phyloP scores from a whole-genome alignment of 2,797 vertebrate genomes.

The Chrosomus eos region DNA sequence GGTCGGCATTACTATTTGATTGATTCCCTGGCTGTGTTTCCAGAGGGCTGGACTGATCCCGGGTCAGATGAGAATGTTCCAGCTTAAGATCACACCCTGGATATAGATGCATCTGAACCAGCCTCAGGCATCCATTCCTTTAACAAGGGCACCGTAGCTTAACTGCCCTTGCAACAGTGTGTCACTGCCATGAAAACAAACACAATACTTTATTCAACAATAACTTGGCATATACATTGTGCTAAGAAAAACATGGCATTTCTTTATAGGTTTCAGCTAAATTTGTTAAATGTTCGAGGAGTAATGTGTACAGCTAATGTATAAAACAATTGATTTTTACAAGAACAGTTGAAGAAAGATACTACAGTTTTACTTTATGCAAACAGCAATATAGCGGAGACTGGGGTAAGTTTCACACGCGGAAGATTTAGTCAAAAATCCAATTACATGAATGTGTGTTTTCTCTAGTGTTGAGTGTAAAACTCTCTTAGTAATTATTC shows the following conservation, averaged over 20 bases:
- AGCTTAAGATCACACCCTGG: slow-evolving; percentile 59
- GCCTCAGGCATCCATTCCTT: slow-evolving; percentile 65
- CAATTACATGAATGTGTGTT: background rate
- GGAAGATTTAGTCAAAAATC: background rate
- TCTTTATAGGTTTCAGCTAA: background rate
- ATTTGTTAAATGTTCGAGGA: background rate
- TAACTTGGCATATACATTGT: slow-evolving; percentile 60
- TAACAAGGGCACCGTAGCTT: slow-evolving; percentile 70
- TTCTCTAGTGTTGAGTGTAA: background rate
- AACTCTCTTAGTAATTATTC: background rate
- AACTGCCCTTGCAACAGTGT: slow-evolving; percentile 73
- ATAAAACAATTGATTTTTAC: background rate
- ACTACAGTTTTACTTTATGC: background rate
- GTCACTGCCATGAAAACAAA: slow-evolving; percentile 64
- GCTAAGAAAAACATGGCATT: background rate
- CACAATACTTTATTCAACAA: slow-evolving; percentile 74
- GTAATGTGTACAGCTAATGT: background rate
- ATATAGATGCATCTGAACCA: slow-evolving; percentile 74
- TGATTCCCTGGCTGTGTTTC: slow-evolving; percentile 69
- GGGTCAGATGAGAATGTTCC: slow-evolving; percentile 78
- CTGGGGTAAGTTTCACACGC: background rate
- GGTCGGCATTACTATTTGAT: slow-evolving; percentile 73
- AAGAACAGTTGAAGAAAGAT: background rate
- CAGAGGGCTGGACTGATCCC: slow-evolving; percentile 72
- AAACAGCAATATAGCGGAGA: background rate